A percentile compares a stretch with the other conserved stretches of the same genome.
Evolutionary conservation across 2,888 invertebrate species (phyloP).

Genomic region (Amiota mariae): DNA sequence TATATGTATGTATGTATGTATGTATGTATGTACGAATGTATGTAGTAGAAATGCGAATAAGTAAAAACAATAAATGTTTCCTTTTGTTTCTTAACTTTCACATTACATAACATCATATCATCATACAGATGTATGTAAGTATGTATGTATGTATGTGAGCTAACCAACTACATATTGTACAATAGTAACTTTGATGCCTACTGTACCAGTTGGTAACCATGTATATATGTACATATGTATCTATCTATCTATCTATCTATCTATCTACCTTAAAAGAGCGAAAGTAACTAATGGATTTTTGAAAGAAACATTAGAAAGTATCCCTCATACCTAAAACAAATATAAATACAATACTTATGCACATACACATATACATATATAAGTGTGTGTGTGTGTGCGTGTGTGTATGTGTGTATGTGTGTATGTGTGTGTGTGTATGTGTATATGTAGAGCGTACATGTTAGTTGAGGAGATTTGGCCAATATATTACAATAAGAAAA

Average conservation of each 20-base stretch:
- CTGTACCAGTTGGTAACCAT: neutral
- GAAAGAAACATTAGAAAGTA: slow-evolving; percentile 8
- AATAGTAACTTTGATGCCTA: neutral
- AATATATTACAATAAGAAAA: slow-evolving; percentile 9
- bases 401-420: slow-evolving; percentile 21
- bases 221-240: too few relatives aligned
- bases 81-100: too few relatives aligned
- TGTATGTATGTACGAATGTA: too few relatives aligned
- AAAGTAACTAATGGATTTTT: slow-evolving; percentile 16
- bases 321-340: neutral
- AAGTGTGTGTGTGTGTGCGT: slow-evolving; percentile 12
- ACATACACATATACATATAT: slow-evolving; percentile 8
- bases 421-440: slow-evolving; percentile 6
- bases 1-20: too few relatives aligned
- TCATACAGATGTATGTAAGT: too few relatives aligned
- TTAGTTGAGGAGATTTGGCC: slow-evolving; percentile 9
- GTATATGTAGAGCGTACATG: slow-evolving; percentile 16
- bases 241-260: too few relatives aligned
- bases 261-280: slow-evolving; percentile 5
- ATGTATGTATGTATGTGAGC: too few relatives aligned
- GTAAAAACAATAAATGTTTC: too few relatives aligned
- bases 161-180: too few relatives aligned
- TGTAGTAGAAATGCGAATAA: too few relatives aligned
- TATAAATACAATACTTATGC: slow-evolving; percentile 11
- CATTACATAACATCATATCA: too few relatives aligned